phyloP scores from a whole-genome alignment of 2,888 invertebrate genomes.

The Lithophane semibrunnea region DNA sequence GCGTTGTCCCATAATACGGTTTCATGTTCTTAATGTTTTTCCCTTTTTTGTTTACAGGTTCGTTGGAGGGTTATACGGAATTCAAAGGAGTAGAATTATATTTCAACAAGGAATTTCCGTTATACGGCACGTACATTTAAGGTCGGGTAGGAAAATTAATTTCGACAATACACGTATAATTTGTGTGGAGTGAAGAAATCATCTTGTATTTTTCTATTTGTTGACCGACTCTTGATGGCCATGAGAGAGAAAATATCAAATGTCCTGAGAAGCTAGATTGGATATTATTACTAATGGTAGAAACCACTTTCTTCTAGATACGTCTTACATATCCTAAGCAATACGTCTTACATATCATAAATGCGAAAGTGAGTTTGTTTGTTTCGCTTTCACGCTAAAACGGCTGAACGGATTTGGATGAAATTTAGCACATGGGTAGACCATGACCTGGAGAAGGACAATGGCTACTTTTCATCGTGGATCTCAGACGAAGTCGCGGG shows the following conservation, averaged over 20 bases:
- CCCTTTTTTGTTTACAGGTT: conserved; percentile 40
- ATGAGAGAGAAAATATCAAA: conserved; percentile 19
- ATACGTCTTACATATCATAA: too few relatives aligned
- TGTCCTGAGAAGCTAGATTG: neutral
- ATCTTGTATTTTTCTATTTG: neutral
- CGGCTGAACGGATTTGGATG: too few relatives aligned
- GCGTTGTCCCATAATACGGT: conserved; percentile 13
- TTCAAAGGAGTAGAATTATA: conserved; percentile 44
- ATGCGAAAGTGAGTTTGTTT: too few relatives aligned
- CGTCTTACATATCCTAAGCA: too few relatives aligned
- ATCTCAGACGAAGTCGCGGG: too few relatives aligned
- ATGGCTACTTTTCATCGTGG: too few relatives aligned
- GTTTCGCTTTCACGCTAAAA: too few relatives aligned
- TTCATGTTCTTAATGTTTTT: conserved; percentile 36
- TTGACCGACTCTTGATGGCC: neutral
- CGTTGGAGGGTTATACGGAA: conserved; percentile 31
- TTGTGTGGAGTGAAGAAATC: neutral
- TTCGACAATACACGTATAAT: neutral
- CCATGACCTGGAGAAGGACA: too few relatives aligned
- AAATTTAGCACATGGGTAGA: too few relatives aligned
- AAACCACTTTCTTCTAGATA: neutral
- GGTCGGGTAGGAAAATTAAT: conserved; percentile 21
- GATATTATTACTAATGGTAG: neutral
- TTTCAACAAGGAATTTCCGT: conserved; percentile 37
- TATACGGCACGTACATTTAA: neutral